Evolutionary conservation across 2,797 vertebrate genomes (phyloP).

Genomic region (Gouania willdenowi): DNA sequence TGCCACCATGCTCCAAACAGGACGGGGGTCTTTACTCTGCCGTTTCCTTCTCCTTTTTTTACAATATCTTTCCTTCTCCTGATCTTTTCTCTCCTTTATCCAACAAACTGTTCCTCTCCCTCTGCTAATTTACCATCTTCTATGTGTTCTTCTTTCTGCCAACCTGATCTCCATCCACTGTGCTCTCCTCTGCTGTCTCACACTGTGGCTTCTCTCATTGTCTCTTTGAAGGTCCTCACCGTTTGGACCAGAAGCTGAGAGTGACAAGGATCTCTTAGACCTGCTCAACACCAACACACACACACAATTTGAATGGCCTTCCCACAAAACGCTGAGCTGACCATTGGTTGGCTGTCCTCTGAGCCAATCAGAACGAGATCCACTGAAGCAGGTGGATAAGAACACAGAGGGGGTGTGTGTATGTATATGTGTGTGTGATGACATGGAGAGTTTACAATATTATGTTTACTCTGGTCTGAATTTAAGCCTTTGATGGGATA

Average conservation of each 20-base stretch:
- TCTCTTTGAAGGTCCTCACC: slow-evolving; percentile 43
- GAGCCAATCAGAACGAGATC: slow-evolving; percentile 46
- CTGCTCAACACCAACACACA: slow-evolving; percentile 38
- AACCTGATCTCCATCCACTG: slow-evolving; percentile 43
- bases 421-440: too few relatives aligned
- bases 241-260: slow-evolving; percentile 50
- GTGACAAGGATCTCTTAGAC: slow-evolving; percentile 49
- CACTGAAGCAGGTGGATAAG: slow-evolving; percentile 49
- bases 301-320: slow-evolving; percentile 51
- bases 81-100: background rate
- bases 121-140: slow-evolving; percentile 15
- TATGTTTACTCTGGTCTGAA: too few relatives aligned
- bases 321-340: slow-evolving; percentile 23
- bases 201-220: slow-evolving; percentile 27
- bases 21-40: slow-evolving; percentile 3
- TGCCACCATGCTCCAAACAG: slow-evolving; percentile 54
- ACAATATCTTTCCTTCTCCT: background rate
- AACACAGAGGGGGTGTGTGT: background rate
- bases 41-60: background rate
- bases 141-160: slow-evolving; percentile 4
- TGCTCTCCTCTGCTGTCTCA: slow-evolving; percentile 14
- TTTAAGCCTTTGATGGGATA: too few relatives aligned
- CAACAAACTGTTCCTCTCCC: background rate
- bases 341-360: slow-evolving; percentile 42
- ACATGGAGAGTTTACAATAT: too few relatives aligned